A percentile compares a stretch with the other conserved stretches of the same genome.
Conservation (phyloP, 2,888 invertebrate genomes). For the Exocentrus adspersus region DNA sequence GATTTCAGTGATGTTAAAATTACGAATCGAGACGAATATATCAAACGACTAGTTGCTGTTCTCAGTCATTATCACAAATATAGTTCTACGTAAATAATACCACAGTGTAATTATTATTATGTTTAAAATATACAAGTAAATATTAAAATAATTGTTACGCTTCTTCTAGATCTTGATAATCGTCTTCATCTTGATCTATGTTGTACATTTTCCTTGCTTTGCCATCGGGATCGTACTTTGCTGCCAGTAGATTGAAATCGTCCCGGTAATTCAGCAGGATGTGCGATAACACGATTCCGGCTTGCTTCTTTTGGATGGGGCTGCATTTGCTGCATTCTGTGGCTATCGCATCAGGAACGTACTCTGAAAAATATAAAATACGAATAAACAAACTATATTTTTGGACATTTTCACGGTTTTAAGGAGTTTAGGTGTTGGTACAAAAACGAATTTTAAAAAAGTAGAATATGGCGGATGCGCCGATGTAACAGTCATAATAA, state of each 20-base stretch:
- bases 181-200: conserved; percentile 41
- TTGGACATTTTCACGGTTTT: too few relatives aligned
- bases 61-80: conserved; percentile 12
- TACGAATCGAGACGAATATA: neutral
- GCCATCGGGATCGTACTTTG: conserved; percentile 76
- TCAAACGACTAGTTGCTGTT: conserved; percentile 14
- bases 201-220: conserved; percentile 64
- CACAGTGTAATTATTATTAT: too few relatives aligned
- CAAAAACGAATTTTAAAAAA: too few relatives aligned
- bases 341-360: conserved; percentile 76
- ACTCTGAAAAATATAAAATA: too few relatives aligned
- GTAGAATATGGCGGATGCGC: too few relatives aligned
- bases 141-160: conserved; percentile 19
- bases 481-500: too few relatives aligned
- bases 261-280: conserved; percentile 73
- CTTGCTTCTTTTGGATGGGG: conserved; percentile 70
- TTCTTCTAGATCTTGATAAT: conserved; percentile 46
- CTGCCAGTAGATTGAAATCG: conserved; percentile 71
- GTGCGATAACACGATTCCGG: conserved; percentile 72
- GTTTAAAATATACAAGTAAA: neutral
- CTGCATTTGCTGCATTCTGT: conserved; percentile 76
- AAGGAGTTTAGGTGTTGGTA: too few relatives aligned
- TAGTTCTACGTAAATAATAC: neutral
- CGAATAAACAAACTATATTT: too few relatives aligned
- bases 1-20: neutral